Evolutionary conservation across 2,888 invertebrate genomes (phyloP).

Genomic region (Andrena trimmerana): DNA sequence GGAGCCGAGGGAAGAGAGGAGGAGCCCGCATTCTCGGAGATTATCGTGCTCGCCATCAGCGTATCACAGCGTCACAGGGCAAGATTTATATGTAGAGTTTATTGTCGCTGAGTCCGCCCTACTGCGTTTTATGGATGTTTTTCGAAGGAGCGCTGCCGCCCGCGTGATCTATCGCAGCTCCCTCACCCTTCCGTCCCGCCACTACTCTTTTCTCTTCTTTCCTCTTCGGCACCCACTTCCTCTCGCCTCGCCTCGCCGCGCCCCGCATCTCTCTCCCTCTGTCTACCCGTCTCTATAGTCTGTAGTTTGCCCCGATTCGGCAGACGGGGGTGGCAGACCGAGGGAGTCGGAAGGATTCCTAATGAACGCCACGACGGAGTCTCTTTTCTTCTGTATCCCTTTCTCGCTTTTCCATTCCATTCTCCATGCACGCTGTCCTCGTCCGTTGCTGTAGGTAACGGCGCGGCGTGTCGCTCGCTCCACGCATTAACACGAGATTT

Average conservation of each 20-base stretch:
- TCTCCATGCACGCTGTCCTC: constrained; percentile 46
- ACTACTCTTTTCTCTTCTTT: constrained; percentile 58
- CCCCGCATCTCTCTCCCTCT: constrained; percentile 49
- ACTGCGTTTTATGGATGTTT: constrained; percentile 86
- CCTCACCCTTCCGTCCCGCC: constrained; percentile 70
- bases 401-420: constrained; percentile 51
- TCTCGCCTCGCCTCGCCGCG: constrained; percentile 44
- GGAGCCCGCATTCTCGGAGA: constrained; percentile 85
- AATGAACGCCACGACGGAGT: constrained; percentile 78
- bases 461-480: constrained; percentile 75
- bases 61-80: constrained; percentile 85
- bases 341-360: constrained; percentile 76
- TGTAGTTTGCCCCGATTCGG: constrained; percentile 69
- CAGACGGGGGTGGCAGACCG: constrained; percentile 67
- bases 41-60: constrained; percentile 85
- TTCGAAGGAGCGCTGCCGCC: constrained; percentile 85
- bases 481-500: constrained; percentile 84
- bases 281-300: constrained; percentile 52
- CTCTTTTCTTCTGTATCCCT: constrained; percentile 59
- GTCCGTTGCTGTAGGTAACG: constrained; percentile 69
- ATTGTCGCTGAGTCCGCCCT: constrained; percentile 86
- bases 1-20: constrained; percentile 72
- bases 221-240: constrained; percentile 46
- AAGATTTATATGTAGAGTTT: constrained; percentile 86
- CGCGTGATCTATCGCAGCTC: constrained; percentile 84